A percentile compares a stretch with the other conserved stretches of the same genome.
Evolutionary conservation across 2,113 vertebrate genomes (phyloP).

Genomic region (Eolophus roseicapilla): DNA sequence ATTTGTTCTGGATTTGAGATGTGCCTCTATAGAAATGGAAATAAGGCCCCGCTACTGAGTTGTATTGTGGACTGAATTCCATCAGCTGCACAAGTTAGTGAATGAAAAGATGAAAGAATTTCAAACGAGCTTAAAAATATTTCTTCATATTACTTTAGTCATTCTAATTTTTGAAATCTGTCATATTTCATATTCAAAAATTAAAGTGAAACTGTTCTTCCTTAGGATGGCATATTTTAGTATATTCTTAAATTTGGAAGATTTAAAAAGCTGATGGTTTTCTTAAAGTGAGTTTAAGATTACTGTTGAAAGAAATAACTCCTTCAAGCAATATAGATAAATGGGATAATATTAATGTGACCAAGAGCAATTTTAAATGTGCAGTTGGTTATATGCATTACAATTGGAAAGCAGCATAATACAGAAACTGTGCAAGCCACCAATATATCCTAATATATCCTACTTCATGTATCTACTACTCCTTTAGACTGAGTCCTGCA

Average conservation of each 20-base stretch:
- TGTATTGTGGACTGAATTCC: conserved; percentile 29
- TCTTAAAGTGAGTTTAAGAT: not conserved
- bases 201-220: not conserved
- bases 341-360: not conserved
- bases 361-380: not conserved
- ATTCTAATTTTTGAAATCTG: not conserved
- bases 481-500: not conserved
- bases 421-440: not conserved
- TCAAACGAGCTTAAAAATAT: conserved; percentile 24
- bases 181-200: conserved; percentile 14
- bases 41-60: conserved; percentile 45
- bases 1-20: conserved; percentile 57
- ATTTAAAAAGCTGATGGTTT: not conserved
- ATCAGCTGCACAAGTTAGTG: not conserved
- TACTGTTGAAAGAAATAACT: not conserved
- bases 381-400: not conserved
- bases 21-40: conserved; percentile 71
- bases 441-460: not conserved
- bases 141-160: not conserved
- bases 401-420: not conserved
- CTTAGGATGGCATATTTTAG: not conserved
- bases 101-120: conserved; percentile 6
- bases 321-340: not conserved
- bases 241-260: not conserved
- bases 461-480: not conserved